These are phyloP conservation scores for Eretmocerus hayati DNA, from an alignment of 2,888 invertebrate species.

Conservation along the genomic window DNA sequence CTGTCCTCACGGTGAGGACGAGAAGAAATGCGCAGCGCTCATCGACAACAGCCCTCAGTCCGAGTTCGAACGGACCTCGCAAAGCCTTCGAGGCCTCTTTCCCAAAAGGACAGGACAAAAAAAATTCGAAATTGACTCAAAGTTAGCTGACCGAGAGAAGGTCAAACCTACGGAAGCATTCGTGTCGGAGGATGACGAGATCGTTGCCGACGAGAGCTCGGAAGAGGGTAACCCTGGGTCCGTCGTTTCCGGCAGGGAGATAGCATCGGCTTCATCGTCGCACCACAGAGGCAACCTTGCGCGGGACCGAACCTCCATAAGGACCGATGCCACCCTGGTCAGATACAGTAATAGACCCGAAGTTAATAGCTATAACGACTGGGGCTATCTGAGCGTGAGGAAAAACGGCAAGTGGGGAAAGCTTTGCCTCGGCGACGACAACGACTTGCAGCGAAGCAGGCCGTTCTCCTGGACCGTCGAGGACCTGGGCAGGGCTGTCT, in stretches of 20 bases:
- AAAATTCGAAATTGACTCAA: not conserved
- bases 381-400: slow-evolving; percentile 66
- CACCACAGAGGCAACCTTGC: slow-evolving; percentile 17
- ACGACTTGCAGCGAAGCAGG: slow-evolving; percentile 53
- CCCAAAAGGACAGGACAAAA: too few relatives aligned
- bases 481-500: slow-evolving; percentile 68
- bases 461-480: slow-evolving; percentile 58
- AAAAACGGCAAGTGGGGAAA: slow-evolving; percentile 73
- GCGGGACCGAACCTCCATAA: slow-evolving; percentile 24
- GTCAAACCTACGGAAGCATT: not conserved
- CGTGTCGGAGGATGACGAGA: not conserved
- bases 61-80: slow-evolving; percentile 3
- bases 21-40: slow-evolving; percentile 58
- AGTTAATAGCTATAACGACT: slow-evolving; percentile 37
- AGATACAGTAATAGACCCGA: slow-evolving; percentile 30
- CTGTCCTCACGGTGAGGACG: slow-evolving; percentile 70
- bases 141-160: not conserved
- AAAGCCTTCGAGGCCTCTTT: slow-evolving; percentile 6
- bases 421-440: slow-evolving; percentile 64
- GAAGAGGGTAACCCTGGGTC: slow-evolving; percentile 16
- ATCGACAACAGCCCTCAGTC: slow-evolving; percentile 34
- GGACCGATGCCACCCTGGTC: slow-evolving; percentile 18
- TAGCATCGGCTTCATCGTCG: slow-evolving; percentile 26
- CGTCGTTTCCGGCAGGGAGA: slow-evolving; percentile 31
- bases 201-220: slow-evolving; percentile 7